phyloP scores from a whole-genome alignment of 2,888 invertebrate species.

The Ctena decussata region DNA sequence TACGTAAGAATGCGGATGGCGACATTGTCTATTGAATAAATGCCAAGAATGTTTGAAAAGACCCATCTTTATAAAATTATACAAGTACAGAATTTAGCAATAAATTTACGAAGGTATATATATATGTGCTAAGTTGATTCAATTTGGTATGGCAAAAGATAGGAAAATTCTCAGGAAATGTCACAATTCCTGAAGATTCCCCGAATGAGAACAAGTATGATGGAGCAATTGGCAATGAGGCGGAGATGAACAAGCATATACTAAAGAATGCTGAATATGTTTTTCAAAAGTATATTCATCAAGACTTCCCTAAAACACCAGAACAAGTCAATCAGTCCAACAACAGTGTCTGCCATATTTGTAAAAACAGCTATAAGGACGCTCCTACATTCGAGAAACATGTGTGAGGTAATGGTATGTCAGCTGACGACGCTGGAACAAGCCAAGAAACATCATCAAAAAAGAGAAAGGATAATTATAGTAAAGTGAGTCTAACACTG shows the following conservation, averaged over 20 bases:
- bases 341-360: slow-evolving; percentile 19
- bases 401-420: slow-evolving; percentile 1
- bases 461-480: not conserved
- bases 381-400: not conserved
- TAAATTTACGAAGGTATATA: slow-evolving; percentile 31
- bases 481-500: slow-evolving; percentile 12
- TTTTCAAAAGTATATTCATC: not conserved
- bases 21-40: too few species aligned
- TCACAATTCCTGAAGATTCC: not conserved
- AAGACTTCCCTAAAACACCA: slow-evolving; percentile 5
- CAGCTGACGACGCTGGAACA: too few species aligned
- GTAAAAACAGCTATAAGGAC: slow-evolving; percentile 25
- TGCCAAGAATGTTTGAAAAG: slow-evolving; percentile 33
- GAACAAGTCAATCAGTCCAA: slow-evolving; percentile 24
- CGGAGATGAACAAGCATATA: slow-evolving; percentile 14
- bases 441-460: not conserved
- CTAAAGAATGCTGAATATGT: not conserved
- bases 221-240: slow-evolving; percentile 17
- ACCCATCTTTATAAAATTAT: slow-evolving; percentile 34
- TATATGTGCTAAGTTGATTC: slow-evolving; percentile 21
- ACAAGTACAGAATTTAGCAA: slow-evolving; percentile 31
- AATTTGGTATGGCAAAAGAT: slow-evolving; percentile 38
- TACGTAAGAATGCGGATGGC: too few species aligned
- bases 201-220: slow-evolving; percentile 14
- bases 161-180: too few species aligned